These are phyloP conservation scores for Catharus ustulatus DNA, from an alignment of 2,797 vertebrate genomes.

Conservation along the genomic window DNA sequence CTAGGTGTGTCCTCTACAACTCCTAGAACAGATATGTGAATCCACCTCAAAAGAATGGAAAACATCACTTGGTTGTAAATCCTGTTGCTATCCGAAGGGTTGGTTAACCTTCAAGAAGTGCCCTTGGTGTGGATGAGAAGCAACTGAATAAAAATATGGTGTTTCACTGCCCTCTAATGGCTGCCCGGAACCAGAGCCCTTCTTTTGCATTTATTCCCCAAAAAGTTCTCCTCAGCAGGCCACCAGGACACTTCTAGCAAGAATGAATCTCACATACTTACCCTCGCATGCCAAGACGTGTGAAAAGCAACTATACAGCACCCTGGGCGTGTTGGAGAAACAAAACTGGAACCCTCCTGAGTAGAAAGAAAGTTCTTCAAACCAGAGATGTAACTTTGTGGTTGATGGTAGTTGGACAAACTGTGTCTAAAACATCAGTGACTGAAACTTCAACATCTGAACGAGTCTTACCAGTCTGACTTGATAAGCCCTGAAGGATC, in stretches of 20 bases:
- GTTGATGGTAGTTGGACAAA: not conserved
- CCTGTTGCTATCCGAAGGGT: not conserved
- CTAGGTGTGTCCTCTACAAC: not conserved
- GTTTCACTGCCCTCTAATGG: constrained; percentile 71
- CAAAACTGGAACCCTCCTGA: not conserved
- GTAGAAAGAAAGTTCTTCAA: not conserved
- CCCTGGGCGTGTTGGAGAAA: not conserved
- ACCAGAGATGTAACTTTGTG: not conserved
- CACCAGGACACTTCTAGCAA: not conserved
- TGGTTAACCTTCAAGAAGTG: constrained; percentile 8
- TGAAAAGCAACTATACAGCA: not conserved
- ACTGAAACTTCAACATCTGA: not conserved
- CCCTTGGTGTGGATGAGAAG: not conserved
- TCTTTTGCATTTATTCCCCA: not conserved
- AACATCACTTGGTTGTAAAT: not conserved
- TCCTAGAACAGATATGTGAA: not conserved
- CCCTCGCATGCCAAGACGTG: not conserved
- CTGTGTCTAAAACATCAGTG: not conserved
- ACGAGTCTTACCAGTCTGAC: not conserved
- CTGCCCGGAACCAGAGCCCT: not conserved
- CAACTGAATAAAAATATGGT: not conserved
- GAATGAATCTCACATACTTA: not conserved
- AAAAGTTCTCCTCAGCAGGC: not conserved
- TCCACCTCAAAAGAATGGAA: not conserved
- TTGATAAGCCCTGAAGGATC: not conserved